These are phyloP conservation scores for Parauchenoglanis punctatus DNA, from an alignment of 2,797 vertebrate species.

Conservation along the genomic window DNA sequence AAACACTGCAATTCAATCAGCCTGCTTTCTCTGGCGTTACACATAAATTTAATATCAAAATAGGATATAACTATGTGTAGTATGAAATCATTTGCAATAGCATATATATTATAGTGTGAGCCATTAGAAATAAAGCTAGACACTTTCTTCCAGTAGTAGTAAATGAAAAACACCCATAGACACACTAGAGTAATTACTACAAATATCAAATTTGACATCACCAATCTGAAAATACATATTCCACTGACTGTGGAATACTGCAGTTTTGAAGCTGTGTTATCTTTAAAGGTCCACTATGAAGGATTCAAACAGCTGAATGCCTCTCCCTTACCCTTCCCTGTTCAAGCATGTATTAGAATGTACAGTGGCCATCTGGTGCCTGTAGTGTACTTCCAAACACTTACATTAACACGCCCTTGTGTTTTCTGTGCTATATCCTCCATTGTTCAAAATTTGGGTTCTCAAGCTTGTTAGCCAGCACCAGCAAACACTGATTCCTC, in stretches of 20 bases:
- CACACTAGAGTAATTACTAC: constrained; percentile 18
- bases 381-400: no score
- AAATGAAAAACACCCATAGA: constrained; percentile 6
- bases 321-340: no score
- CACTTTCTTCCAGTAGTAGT: neutral
- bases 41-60: neutral
- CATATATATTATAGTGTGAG: neutral
- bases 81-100: neutral
- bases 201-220: constrained; percentile 8
- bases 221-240: neutral
- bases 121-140: neutral
- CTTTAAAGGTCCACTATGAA: constrained; percentile 17
- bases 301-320: no score
- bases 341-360: no score
- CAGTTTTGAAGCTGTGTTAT: constrained; percentile 35
- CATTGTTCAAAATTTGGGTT: no score
- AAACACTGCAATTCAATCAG: neutral
- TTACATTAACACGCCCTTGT: no score
- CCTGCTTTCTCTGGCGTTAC: neutral
- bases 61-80: neutral
- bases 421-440: no score
- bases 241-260: neutral
- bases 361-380: no score
- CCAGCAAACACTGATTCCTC: no score
- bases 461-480: no score